A percentile compares a stretch with the other conserved stretches of the same genome.
Evolutionary conservation across 2,113 vertebrate species (phyloP).

Genomic region (Pontoporia blainvillei): DNA sequence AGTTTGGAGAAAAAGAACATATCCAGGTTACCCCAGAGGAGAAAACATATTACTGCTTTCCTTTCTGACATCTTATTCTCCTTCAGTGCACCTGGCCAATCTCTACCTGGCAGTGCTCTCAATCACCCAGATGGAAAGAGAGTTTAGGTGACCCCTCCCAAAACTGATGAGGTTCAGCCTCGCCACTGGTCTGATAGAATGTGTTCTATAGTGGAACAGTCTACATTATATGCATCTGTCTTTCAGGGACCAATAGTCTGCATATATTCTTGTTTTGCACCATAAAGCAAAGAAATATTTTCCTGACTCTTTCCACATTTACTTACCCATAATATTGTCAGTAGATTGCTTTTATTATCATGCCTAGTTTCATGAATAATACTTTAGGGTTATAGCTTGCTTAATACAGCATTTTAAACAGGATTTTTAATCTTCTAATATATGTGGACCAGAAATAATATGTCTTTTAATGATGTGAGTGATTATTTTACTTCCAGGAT

Average conservation of each 20-base stretch:
- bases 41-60: conserved; percentile 56
- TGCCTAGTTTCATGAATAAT: conserved; percentile 55
- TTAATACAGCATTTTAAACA: conserved; percentile 39
- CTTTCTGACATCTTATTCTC: conserved; percentile 66
- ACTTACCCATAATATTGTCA: conserved; percentile 56
- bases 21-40: conserved; percentile 57
- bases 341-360: conserved; percentile 67
- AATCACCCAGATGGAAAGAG: conserved; percentile 61
- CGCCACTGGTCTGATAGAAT: conserved; percentile 45
- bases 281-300: conserved; percentile 70
- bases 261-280: conserved; percentile 36
- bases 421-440: conserved; percentile 41
- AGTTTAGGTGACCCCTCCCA: conserved; percentile 47
- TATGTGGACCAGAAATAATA: conserved; percentile 32
- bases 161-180: conserved; percentile 51
- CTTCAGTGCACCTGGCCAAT: conserved; percentile 34
- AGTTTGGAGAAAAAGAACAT: conserved; percentile 43
- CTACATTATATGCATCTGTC: conserved; percentile 25
- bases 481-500: conserved; percentile 63
- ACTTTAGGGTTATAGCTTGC: conserved; percentile 27
- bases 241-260: conserved; percentile 65
- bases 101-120: conserved; percentile 27
- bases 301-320: conserved; percentile 48
- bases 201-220: not conserved
- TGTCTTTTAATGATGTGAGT: not conserved